Evolutionary conservation across 2,888 invertebrate genomes (phyloP).

Genomic region (Xiphydria camelus): DNA sequence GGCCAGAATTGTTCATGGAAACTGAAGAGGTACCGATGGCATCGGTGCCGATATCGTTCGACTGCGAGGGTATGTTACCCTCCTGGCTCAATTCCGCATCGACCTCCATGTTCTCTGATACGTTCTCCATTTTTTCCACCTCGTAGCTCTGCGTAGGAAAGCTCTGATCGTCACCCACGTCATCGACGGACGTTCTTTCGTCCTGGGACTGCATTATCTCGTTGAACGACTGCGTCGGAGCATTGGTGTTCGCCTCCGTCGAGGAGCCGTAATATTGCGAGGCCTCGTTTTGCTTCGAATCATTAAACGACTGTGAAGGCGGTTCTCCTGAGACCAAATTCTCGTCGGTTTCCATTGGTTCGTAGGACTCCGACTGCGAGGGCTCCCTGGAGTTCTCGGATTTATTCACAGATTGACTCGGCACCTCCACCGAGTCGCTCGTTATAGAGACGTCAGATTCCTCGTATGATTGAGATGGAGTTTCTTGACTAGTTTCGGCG

Average conservation of each 20-base stretch:
- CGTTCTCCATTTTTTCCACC: constrained; percentile 44
- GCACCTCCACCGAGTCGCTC: constrained; percentile 40
- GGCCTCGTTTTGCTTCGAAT: constrained; percentile 40
- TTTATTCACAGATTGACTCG: constrained; percentile 49
- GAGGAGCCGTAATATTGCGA: constrained; percentile 41
- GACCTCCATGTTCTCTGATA: constrained; percentile 42
- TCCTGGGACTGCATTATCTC: constrained; percentile 43
- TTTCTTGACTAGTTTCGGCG: constrained; percentile 41
- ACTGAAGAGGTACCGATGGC: constrained; percentile 47
- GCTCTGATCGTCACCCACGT: constrained; percentile 43
- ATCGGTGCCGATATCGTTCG: constrained; percentile 48
- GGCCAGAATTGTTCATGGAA: constrained; percentile 43
- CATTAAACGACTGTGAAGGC: constrained; percentile 47
- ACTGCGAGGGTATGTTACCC: constrained; percentile 51
- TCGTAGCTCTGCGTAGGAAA: constrained; percentile 54
- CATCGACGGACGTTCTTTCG: constrained; percentile 29
- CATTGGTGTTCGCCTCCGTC: constrained; percentile 35
- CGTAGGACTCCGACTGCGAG: constrained; percentile 42
- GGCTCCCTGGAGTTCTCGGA: constrained; percentile 46
- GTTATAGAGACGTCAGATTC: constrained; percentile 35
- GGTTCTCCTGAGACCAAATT: constrained; percentile 34
- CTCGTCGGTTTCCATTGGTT: constrained; percentile 43
- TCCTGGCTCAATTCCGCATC: constrained; percentile 48
- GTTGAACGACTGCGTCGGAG: constrained; percentile 50
- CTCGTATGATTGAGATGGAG: constrained; percentile 50